A percentile compares a stretch with the other conserved stretches of the same genome.
These are phyloP conservation scores for Miichthys miiuy DNA, from an alignment of 2,797 vertebrate species.

Conservation along the genomic window DNA sequence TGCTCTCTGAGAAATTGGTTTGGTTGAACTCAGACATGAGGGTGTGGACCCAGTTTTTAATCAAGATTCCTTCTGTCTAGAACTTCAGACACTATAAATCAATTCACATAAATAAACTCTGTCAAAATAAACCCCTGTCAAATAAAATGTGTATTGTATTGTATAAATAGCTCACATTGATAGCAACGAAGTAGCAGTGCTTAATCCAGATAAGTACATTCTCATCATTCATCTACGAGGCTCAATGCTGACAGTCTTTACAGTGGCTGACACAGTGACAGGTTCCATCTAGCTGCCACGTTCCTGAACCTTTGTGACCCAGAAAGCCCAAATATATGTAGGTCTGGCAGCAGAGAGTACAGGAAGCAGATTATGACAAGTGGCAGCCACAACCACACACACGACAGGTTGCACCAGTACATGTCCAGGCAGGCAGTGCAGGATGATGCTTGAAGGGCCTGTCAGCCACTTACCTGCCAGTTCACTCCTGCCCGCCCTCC, in stretches of 20 bases:
- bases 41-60: conserved; percentile 56
- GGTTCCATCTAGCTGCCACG: conserved; percentile 33
- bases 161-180: conserved; percentile 36
- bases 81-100: conserved; percentile 65
- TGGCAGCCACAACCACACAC: conserved; percentile 27
- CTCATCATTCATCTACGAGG: conserved; percentile 23
- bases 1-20: conserved; percentile 69
- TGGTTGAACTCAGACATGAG: conserved; percentile 54
- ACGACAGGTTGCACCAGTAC: conserved; percentile 35
- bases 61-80: conserved; percentile 57
- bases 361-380: conserved; percentile 62
- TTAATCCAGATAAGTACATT: conserved; percentile 9
- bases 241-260: conserved; percentile 33
- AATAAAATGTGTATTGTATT: conserved; percentile 40
- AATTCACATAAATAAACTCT: conserved; percentile 46
- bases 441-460: conserved; percentile 58
- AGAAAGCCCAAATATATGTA: conserved; percentile 56
- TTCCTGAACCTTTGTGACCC: conserved; percentile 42
- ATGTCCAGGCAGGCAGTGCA: conserved; percentile 47
- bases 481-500: conserved; percentile 56
- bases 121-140: conserved; percentile 44
- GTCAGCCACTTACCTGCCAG: conserved; percentile 63
- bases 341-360: conserved; percentile 48
- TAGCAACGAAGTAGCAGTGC: conserved; percentile 19
- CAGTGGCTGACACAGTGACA: conserved; percentile 21